Percentiles rank a stretch among this genome's conserved stretches.
Evolutionary conservation across 2,797 vertebrate species (phyloP).

Genomic region (Fundulus diaphanus): DNA sequence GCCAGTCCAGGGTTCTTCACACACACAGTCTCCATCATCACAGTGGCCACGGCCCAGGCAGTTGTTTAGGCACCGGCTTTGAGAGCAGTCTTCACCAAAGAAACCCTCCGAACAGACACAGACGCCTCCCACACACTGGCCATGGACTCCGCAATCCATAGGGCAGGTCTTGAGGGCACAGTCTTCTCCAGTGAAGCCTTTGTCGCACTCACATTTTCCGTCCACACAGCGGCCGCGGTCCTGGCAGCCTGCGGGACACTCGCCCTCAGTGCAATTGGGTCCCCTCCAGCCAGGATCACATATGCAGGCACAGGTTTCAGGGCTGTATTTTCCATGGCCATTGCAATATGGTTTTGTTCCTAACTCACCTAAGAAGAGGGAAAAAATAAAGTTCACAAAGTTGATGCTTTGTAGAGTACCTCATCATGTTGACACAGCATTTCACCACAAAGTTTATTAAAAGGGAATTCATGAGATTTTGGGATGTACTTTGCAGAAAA

Average conservation of each 20-base stretch:
- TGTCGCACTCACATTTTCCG: conserved; percentile 88
- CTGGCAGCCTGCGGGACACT: conserved; percentile 86
- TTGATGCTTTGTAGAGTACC: background rate
- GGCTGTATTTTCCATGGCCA: conserved; percentile 91
- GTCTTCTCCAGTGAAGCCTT: conserved; percentile 85
- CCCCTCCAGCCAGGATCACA: conserved; percentile 88
- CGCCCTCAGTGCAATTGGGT: conserved; percentile 84
- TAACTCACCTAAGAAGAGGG: conserved; percentile 78
- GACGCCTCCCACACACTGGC: conserved; percentile 79
- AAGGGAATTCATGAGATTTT: conserved; percentile 17
- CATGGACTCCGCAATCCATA: conserved; percentile 81
- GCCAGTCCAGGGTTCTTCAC: conserved; percentile 88
- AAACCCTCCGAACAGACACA: conserved; percentile 89
- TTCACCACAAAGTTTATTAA: conserved; percentile 15
- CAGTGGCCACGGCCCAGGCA: conserved; percentile 87
- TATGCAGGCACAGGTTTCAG: conserved; percentile 81
- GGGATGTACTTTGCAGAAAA: conserved; percentile 10
- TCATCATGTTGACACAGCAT: background rate
- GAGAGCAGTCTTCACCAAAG: conserved; percentile 82
- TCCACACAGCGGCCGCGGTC: conserved; percentile 87
- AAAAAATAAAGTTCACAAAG: background rate
- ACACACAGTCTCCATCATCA: conserved; percentile 86
- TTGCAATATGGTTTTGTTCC: conserved; percentile 89
- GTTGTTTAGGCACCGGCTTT: conserved; percentile 85
- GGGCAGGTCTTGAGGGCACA: conserved; percentile 82